These are phyloP conservation scores for Drosophila leonis DNA, from an alignment of 2,888 invertebrate genomes.

Conservation along the genomic window DNA sequence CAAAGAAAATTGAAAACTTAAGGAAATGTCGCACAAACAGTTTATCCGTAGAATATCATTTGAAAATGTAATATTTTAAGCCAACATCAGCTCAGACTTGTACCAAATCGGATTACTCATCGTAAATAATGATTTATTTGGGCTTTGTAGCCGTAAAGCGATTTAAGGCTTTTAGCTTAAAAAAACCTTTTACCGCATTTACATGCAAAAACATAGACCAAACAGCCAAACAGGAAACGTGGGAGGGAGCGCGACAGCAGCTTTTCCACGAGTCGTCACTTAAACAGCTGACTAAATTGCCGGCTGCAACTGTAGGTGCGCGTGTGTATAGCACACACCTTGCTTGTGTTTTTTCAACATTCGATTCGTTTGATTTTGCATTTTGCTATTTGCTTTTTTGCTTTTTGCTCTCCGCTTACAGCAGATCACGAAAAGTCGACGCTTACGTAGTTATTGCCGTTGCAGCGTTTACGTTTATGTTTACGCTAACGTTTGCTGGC, in stretches of 20 bases:
- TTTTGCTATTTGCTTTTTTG: neutral
- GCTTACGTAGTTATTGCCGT: slow-evolving; percentile 14
- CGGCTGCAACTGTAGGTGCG: neutral
- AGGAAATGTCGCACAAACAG: neutral
- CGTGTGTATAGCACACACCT: slow-evolving; percentile 2
- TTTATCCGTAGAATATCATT: neutral
- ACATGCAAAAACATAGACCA: neutral
- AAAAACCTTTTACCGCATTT: neutral
- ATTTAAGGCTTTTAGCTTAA: neutral
- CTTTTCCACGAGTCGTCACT: neutral
- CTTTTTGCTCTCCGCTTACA: slow-evolving; percentile 30
- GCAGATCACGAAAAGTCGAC: slow-evolving; percentile 33
- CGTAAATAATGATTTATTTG: neutral
- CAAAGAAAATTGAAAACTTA: no score
- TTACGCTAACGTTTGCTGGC: slow-evolving; percentile 25
- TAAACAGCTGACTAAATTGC: neutral
- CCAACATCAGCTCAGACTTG: neutral
- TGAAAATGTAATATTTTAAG: neutral
- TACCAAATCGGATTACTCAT: neutral
- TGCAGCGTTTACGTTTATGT: slow-evolving; percentile 17
- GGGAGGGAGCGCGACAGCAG: neutral
- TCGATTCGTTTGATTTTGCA: slow-evolving; percentile 16
- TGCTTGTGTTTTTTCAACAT: slow-evolving; percentile 5
- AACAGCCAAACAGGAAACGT: neutral
- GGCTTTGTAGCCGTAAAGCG: neutral